phyloP scores from a whole-genome alignment of 2,113 vertebrate genomes.

The Zootoca vivipara region DNA sequence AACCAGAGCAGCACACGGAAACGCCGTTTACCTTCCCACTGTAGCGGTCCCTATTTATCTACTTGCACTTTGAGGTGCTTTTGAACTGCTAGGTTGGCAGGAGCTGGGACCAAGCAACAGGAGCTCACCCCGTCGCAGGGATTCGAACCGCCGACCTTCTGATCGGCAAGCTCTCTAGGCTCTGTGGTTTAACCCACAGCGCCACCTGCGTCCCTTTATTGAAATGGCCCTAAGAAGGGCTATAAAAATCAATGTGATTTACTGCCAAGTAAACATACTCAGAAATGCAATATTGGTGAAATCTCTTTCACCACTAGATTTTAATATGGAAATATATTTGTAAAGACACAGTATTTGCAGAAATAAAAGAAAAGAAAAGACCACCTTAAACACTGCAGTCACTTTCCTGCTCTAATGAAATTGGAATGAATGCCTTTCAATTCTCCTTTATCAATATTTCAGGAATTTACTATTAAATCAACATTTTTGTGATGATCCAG shows the following conservation, averaged over 20 bases:
- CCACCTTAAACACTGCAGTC: neutral
- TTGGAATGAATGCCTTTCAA: slow-evolving; percentile 35
- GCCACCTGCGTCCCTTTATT: too few species aligned
- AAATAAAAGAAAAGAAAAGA: neutral
- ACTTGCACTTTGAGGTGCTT: too few species aligned
- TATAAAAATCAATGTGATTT: neutral
- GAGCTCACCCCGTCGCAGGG: too few species aligned
- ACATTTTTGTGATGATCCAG: slow-evolving; percentile 12
- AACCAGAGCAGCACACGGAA: too few species aligned
- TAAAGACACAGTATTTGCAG: slow-evolving; percentile 13
- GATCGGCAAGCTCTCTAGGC: too few species aligned
- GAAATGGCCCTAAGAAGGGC: neutral
- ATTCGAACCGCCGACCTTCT: too few species aligned
- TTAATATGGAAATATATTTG: neutral
- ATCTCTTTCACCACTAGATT: slow-evolving; percentile 28
- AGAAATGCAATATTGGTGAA: neutral
- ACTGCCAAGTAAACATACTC: neutral
- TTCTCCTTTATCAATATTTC: slow-evolving; percentile 27
- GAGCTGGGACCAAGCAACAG: too few species aligned
- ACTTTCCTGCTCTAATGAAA: slow-evolving; percentile 16
- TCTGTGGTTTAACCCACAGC: too few species aligned
- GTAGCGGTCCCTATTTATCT: too few species aligned
- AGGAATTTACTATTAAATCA: neutral
- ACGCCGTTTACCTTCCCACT: too few species aligned
- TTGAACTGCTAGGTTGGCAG: too few species aligned